A percentile compares a stretch with the other conserved stretches of the same genome.
Evolutionary conservation across 2,888 invertebrate genomes (phyloP).

Genomic region (Euplexia lucipara): DNA sequence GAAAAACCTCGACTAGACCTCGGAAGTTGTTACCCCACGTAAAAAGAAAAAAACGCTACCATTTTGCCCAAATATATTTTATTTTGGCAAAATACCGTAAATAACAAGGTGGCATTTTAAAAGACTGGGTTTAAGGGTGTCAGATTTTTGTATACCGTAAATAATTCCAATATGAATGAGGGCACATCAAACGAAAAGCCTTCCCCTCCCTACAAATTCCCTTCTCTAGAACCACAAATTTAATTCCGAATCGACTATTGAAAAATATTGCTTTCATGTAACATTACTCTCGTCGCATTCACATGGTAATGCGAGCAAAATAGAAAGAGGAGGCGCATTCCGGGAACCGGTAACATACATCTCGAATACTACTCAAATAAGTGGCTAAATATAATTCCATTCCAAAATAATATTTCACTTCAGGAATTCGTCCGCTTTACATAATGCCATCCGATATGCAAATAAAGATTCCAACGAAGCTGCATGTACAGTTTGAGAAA

Average conservation of each 20-base stretch:
- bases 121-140: slow-evolving; percentile 7
- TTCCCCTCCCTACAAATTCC: slow-evolving; percentile 64
- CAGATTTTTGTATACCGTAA: slow-evolving; percentile 33
- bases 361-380: slow-evolving; percentile 70
- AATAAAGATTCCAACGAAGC: slow-evolving; percentile 71
- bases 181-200: slow-evolving; percentile 65
- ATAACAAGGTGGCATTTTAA: slow-evolving; percentile 1
- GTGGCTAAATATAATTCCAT: slow-evolving; percentile 71
- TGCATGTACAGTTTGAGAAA: slow-evolving; percentile 70
- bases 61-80: not conserved
- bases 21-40: too few relatives aligned
- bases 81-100: not conserved
- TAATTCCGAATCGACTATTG: slow-evolving; percentile 79
- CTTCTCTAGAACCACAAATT: slow-evolving; percentile 79
- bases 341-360: slow-evolving; percentile 62
- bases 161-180: slow-evolving; percentile 63
- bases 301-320: slow-evolving; percentile 80
- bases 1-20: not conserved
- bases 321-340: slow-evolving; percentile 69
- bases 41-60: not conserved
- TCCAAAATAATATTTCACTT: slow-evolving; percentile 65
- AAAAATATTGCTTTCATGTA: slow-evolving; percentile 81
- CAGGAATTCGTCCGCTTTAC: slow-evolving; percentile 57
- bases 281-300: slow-evolving; percentile 77
- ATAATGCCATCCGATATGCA: slow-evolving; percentile 77